phyloP scores from a whole-genome alignment of 1,140 invertebrate genomes.

The Thalassaphorura encarpata region DNA sequence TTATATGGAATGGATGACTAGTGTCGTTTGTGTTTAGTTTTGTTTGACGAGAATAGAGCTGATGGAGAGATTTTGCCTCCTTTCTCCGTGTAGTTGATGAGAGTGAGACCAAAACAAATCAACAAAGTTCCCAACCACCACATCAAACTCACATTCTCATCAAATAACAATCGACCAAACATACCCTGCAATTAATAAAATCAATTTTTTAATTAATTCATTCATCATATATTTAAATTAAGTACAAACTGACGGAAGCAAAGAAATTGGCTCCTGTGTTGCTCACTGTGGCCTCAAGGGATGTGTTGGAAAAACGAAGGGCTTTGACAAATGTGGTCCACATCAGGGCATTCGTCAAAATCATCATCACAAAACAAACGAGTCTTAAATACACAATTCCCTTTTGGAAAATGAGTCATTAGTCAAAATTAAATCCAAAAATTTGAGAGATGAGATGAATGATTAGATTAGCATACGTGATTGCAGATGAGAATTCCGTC shows the following conservation, averaged over 20 bases:
- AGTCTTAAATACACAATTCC: slow-evolving; percentile 31
- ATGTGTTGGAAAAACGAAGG: slow-evolving; percentile 36
- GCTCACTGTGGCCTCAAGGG: slow-evolving; percentile 40
- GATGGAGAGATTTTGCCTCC: not conserved
- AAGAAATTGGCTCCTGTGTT: slow-evolving; percentile 42
- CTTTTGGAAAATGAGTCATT: slow-evolving; percentile 22
- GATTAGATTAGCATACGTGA: slow-evolving; percentile 18
- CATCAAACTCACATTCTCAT: slow-evolving; percentile 36
- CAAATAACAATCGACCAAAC: slow-evolving; percentile 38
- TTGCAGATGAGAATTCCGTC: slow-evolving; percentile 25
- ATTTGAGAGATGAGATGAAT: not conserved
- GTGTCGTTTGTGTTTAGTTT: too few species aligned
- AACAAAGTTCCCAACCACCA: slow-evolving; percentile 40
- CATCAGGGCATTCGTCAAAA: slow-evolving; percentile 40
- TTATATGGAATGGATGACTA: too few species aligned
- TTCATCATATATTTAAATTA: not conserved
- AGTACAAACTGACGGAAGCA: slow-evolving; percentile 36
- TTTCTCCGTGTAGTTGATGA: slow-evolving; percentile 35
- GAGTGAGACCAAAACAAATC: slow-evolving; percentile 37
- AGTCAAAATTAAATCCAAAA: not conserved
- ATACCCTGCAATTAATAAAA: slow-evolving; percentile 35
- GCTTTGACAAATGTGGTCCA: slow-evolving; percentile 40
- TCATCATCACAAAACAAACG: slow-evolving; percentile 35
- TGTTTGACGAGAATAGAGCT: too few species aligned
- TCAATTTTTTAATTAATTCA: not conserved